Evolutionary conservation across 2,888 invertebrate species (phyloP), one percentile per base, ranked within the genome.

Genomic region (Charanyca ferruginea): DNA sequence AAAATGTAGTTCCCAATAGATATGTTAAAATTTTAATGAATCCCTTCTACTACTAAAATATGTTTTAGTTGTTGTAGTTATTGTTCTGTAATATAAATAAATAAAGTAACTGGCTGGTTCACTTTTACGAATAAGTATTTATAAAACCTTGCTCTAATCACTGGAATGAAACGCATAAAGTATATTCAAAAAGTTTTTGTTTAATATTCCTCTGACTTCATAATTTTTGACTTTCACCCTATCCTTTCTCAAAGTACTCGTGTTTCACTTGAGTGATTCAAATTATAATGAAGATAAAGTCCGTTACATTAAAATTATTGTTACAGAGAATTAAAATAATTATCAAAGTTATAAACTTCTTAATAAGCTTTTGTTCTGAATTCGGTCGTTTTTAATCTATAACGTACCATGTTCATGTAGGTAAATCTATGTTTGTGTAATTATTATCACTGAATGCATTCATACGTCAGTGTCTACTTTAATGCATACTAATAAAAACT

Each of bases 131-230:
- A n/a, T n/a, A n/a, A n/a, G n/a, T n/a, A n/a, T n/a, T n/a, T n/a
- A n/a, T 45, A 22, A 35, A 66, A 47, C 8, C 3, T 48, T 25
- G 32, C 7, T 22, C 49, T 45, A 44, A 70, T 2, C 5, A 13
- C 3, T n/a, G 16, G 35, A 52, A 35, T 58, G 9, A 32, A 47
- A 47, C 38, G 23, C 25, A 11, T 42, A 23, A 42, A 44, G 13
- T 20, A 9, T 28, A 53, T 23, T 32, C n/a, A n/a, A 7, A 25
- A 71, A 71, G 23, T 48, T 63, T 63, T 42, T 5, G 8, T 28
- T 22, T 7, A 5, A 25, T 11, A 18, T 23, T 41, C 11, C 16
- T 20, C 42, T 18, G 45, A 41, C 3, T n/a, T 51, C 5, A 20
- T n/a, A 16, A 35, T 25, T 35, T 45, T 70, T 35, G 44, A 1